Percentiles rank a stretch among this genome's conserved stretches.
Evolutionary conservation across 1,140 invertebrate species (phyloP).

Genomic region (Aphidius ervi): DNA sequence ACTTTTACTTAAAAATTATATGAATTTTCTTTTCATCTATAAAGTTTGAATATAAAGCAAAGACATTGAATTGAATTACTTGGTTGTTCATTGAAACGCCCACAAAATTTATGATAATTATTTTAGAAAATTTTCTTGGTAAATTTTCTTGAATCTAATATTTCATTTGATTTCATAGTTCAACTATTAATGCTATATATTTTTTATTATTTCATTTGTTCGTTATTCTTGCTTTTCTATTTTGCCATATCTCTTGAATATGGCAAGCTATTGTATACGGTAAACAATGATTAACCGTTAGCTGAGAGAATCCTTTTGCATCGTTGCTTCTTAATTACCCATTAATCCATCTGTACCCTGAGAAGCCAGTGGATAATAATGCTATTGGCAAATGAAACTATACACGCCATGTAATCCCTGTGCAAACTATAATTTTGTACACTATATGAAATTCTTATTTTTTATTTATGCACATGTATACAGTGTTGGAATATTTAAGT

Average conservation of each 20-base stretch:
- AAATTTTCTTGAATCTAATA: constrained; percentile 17
- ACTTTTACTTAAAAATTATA: too few species aligned
- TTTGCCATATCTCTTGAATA: constrained; percentile 12
- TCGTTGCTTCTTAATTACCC: constrained; percentile 28
- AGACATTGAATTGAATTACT: constrained; percentile 28
- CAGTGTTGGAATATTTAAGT: too few species aligned
- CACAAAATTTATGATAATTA: constrained; percentile 23
- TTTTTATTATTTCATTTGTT: neutral
- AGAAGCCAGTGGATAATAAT: too few species aligned
- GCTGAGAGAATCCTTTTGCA: constrained; percentile 18
- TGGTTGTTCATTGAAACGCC: constrained; percentile 31
- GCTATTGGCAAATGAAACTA: too few species aligned
- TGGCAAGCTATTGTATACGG: constrained; percentile 26
- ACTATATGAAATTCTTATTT: too few species aligned
- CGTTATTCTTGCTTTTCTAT: constrained; percentile 5
- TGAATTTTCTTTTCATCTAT: too few species aligned
- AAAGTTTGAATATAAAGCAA: too few species aligned
- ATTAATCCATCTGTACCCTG: constrained; percentile 18
- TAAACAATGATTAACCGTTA: constrained; percentile 33
- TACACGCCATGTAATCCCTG: too few species aligned
- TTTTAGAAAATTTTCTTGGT: constrained; percentile 27
- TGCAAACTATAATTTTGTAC: too few species aligned
- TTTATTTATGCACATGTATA: too few species aligned
- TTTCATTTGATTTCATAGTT: neutral
- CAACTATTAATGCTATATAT: neutral